A percentile compares a stretch with the other conserved stretches of the same genome.
phyloP scores from a whole-genome alignment of 2,113 vertebrate genomes.

The Hystrix cristata region DNA sequence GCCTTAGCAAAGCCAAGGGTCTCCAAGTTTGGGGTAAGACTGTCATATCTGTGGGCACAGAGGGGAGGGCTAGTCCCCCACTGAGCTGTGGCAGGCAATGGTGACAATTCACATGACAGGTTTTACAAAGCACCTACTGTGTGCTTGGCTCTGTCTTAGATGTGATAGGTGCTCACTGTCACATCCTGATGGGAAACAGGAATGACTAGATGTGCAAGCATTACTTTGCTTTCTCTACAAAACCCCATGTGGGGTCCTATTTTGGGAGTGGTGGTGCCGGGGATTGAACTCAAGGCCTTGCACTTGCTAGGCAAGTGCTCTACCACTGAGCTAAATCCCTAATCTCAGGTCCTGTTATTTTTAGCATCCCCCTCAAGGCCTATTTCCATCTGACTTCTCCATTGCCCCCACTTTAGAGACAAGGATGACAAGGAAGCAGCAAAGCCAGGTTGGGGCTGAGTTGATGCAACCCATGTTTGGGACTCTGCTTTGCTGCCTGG shows the following conservation, averaged over 20 bases:
- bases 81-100: neutral
- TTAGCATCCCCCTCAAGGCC: neutral
- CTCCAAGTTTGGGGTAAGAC: neutral
- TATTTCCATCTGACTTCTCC: neutral
- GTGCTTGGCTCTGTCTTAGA: neutral
- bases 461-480: neutral
- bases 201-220: neutral
- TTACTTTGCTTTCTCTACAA: neutral
- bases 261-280: too few species aligned
- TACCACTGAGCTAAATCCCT: too few species aligned
- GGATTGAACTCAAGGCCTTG: too few species aligned
- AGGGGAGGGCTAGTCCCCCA: neutral
- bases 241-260: neutral
- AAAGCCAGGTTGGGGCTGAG: neutral
- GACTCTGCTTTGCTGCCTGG: neutral
- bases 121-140: neutral
- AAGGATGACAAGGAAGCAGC: neutral
- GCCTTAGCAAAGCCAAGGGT: neutral
- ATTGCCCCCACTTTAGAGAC: neutral
- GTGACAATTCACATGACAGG: neutral
- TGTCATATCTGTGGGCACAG: neutral
- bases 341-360: neutral
- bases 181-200: neutral
- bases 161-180: neutral
- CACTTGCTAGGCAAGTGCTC: too few species aligned